Conservation (phyloP, 2,113 vertebrate species). For the Siniperca knerii region DNA sequence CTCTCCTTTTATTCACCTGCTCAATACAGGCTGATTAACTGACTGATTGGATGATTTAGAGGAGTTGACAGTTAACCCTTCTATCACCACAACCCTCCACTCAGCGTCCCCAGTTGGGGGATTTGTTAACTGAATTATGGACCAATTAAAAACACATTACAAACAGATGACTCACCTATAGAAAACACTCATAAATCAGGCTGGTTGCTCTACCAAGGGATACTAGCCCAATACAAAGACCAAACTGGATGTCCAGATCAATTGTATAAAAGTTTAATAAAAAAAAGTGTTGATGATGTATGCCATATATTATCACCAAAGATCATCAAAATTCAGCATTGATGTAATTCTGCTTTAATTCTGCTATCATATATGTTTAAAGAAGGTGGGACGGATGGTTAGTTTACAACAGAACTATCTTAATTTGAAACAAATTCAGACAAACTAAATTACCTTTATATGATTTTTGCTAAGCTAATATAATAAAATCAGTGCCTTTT, state of each 20-base stretch:
- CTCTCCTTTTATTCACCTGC: neutral
- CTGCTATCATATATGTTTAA: neutral
- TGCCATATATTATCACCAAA: neutral
- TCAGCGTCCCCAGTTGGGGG: neutral
- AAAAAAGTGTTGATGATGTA: neutral
- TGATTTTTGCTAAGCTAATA: neutral
- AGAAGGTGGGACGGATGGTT: neutral
- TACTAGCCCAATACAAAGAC: neutral
- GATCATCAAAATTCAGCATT: neutral
- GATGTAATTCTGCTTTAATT: neutral
- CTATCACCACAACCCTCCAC: neutral
- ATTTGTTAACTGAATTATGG: conserved; percentile 43
- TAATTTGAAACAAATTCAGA: neutral
- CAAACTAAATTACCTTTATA: neutral
- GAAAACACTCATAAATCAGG: neutral
- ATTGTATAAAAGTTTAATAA: conserved; percentile 8
- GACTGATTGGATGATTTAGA: conserved; percentile 12
- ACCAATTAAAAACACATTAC: conserved; percentile 54
- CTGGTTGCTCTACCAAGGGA: neutral
- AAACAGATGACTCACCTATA: conserved; percentile 26
- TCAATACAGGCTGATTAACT: conserved; percentile 24
- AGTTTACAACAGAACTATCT: too few relatives aligned
- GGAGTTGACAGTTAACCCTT: conserved; percentile 7
- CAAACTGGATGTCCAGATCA: conserved; percentile 1
- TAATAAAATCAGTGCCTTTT: neutral